Evolutionary conservation across 1,140 invertebrate genomes (phyloP), one percentile per base, ranked within the genome.

Genomic region (Palaemon carinicauda): DNA sequence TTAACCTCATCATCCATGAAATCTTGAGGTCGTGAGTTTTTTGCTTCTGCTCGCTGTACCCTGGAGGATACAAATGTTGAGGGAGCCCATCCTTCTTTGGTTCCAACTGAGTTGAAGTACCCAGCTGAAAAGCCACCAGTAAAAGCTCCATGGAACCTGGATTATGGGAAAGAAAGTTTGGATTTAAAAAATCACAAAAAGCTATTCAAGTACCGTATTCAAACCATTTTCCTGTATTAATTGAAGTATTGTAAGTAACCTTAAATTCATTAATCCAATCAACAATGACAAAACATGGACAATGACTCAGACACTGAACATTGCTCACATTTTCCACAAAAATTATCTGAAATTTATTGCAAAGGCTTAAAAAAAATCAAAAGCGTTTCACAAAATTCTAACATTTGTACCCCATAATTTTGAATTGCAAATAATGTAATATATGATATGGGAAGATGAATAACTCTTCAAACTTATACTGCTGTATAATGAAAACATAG

Each of bases 1-100:
- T n/a, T n/a, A n/a, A 94, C 94, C 91, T 99, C 98, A 31, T 98
- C 96, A 92, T 99, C 99, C 98, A 99, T 99, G 91, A 97, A 99
- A 92, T 98, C 95, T 1, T 96, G 95, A 89, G 92, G 93, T 91
- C 96, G 95, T 17, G 89, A 71, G 80, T 91, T 89, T 17, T 88
- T 89, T 21, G 91, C 89, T 10, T 89, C 87, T 19, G 81, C 90
- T 1, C 94, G 93, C 90, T 96, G 96, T 17, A 90, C 91, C 12
- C 97, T 92, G 21, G 97, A 97, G 56, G 98, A 99, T 90, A 97
- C 97, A 91, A 99, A 99, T 50, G 95, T 94, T 50, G 95, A 94
- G 2, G 99, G 98, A 33, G 94, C 94, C 96, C 97, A 99, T 52
- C 98, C 99, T 94, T 99, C 98, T 88, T 96, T 94, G 0, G 97